Evolutionary conservation across 2,797 vertebrate species (phyloP), one percentile per base, ranked within the genome.

Genomic region (Myiothlypis chrysogaster): DNA sequence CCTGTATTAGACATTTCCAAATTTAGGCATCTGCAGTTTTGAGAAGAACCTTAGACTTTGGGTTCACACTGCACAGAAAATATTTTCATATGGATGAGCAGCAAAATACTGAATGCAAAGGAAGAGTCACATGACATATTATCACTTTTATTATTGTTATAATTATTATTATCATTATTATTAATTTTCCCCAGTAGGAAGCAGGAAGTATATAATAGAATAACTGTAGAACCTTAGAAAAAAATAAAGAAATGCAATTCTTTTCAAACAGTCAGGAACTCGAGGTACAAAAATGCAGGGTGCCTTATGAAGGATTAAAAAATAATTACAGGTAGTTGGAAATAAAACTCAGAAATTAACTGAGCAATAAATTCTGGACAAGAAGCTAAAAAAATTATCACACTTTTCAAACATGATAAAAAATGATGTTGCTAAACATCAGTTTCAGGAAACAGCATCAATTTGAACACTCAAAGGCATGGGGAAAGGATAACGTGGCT

Each of bases 351-450:
- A 57, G 30, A 73, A 63, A 73, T 50, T 49, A 70, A 34, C 13
- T 66, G 3, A 56, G 32, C 66, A 12, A 1, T 35, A 66, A 39
- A 12, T 65, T 78, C 24, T 44, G 23, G n/a, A 44, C 60, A 82
- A 53, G 25, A 34, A 39, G 5, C 30, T 61, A 34, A 82, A 57
- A 28, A 22, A 56, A 16, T 6, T 24, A 49, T 24, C 1, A 16
- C 3, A 0, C 2, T 53, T 82, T 76, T 44, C 1, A 60, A 50
- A 81, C 69, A 27, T n/a, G 0, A 41, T 49, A 27, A 32, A 63
- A 60, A 68, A 1, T n/a, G 6, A 1, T 46, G 7, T 71, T 3
- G 1, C 3, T 15, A 49, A 63, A 41, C 1, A 39, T 35, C 24
- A 82, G 1, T 15, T 72, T 83, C 25, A 79, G 27, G 60, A 80